Evolutionary conservation across 2,113 vertebrate species (phyloP).

Genomic region (Taxidea taxus): DNA sequence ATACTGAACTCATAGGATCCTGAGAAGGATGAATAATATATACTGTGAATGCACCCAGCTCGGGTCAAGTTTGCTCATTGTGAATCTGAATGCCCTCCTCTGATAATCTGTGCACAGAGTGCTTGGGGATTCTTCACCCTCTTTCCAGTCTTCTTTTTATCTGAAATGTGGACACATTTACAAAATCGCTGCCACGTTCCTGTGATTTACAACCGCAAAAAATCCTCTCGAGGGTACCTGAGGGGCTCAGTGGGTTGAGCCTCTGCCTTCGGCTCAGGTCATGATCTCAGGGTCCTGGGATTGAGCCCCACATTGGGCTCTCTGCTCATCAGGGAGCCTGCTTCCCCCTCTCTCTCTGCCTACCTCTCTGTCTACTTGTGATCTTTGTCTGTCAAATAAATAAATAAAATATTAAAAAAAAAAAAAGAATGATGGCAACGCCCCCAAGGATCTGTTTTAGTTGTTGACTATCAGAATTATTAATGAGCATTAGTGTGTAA

Average conservation of each 20-base stretch:
- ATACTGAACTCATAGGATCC: not conserved
- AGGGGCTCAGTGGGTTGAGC: too few species aligned
- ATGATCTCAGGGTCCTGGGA: too few species aligned
- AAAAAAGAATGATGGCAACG: slow-evolving; percentile 51
- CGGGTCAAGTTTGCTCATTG: not conserved
- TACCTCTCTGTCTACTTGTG: too few species aligned
- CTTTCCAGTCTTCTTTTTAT: not conserved
- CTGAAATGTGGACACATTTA: not conserved
- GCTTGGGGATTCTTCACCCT: not conserved
- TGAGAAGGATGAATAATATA: not conserved
- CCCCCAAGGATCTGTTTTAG: slow-evolving; percentile 64
- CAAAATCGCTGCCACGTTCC: not conserved
- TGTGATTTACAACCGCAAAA: not conserved
- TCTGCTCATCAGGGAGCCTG: too few species aligned
- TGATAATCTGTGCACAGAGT: too few species aligned
- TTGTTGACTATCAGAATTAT: slow-evolving; percentile 74
- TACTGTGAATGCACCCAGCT: too few species aligned
- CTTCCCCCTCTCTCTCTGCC: too few species aligned
- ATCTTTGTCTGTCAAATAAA: too few species aligned
- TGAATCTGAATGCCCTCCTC: not conserved
- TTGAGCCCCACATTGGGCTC: too few species aligned
- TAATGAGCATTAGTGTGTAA: slow-evolving; percentile 72
- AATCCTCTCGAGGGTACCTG: too few species aligned
- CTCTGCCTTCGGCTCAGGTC: too few species aligned
- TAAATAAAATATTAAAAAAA: too few species aligned